These are phyloP conservation scores for Camelus dromedarius DNA, from an alignment of 2,113 vertebrate genomes.

Conservation along the genomic window DNA sequence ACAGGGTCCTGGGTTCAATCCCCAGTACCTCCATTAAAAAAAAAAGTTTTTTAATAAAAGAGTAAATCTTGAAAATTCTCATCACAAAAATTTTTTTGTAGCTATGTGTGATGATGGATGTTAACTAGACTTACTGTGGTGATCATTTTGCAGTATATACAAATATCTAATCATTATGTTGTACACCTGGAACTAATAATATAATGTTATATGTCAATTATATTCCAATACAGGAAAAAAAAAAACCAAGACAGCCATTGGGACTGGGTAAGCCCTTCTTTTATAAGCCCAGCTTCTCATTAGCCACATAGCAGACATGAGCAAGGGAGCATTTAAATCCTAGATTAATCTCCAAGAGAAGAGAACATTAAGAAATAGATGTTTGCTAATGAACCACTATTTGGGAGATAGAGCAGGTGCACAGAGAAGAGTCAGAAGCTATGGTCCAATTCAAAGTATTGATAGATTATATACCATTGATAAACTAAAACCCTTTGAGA, in stretches of 20 bases:
- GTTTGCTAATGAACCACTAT: neutral
- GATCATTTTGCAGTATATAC: neutral
- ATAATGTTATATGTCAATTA: neutral
- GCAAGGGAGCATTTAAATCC: neutral
- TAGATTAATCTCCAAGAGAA: neutral
- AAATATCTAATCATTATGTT: neutral
- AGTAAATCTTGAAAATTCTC: neutral
- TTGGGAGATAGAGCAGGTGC: neutral
- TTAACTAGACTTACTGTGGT: neutral
- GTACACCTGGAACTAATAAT: neutral
- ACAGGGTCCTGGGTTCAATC: too few relatives aligned
- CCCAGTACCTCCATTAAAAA: too few relatives aligned
- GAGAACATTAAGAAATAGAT: neutral
- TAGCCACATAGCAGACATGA: neutral
- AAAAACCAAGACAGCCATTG: neutral
- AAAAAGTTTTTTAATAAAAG: neutral
- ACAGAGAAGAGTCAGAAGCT: neutral
- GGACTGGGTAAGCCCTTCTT: neutral
- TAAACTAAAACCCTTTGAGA: neutral
- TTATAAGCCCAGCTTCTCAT: neutral
- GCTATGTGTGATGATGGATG: neutral
- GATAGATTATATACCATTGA: neutral
- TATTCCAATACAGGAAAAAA: neutral
- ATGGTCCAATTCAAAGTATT: neutral
- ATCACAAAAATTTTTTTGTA: neutral